Evolutionary conservation across 2,888 invertebrate genomes (phyloP).

Genomic region (Diarsia dahlii): DNA sequence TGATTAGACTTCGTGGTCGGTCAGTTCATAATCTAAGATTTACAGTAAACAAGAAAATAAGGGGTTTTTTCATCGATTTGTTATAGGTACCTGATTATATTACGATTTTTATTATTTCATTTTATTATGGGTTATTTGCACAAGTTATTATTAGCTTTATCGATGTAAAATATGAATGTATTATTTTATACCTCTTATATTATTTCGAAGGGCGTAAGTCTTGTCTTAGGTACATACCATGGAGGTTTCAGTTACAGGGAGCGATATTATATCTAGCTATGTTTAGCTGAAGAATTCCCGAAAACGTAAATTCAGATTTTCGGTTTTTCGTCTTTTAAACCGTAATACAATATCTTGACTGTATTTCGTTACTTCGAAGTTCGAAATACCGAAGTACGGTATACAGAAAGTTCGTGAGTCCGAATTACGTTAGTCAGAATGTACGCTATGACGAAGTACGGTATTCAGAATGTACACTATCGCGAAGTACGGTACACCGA

Average conservation of each 20-base stretch:
- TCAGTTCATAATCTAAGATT: slow-evolving; percentile 27
- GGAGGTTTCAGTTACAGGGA: not conserved
- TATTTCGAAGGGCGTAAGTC: not conserved
- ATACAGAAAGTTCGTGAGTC: too few species aligned
- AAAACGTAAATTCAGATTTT: not conserved
- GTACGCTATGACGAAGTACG: too few species aligned
- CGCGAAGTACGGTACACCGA: too few species aligned
- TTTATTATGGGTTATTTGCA: too few species aligned
- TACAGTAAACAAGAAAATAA: slow-evolving; percentile 9
- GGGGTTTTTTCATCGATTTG: not conserved
- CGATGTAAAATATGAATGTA: not conserved
- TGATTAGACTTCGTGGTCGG: slow-evolving; percentile 38
- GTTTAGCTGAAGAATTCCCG: not conserved
- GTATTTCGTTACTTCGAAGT: too few species aligned
- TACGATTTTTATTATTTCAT: not conserved
- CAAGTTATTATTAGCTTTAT: slow-evolving; percentile 1
- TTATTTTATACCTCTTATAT: slow-evolving; percentile 12
- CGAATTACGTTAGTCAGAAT: too few species aligned
- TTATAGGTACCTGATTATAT: slow-evolving; percentile 10
- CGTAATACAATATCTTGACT: too few species aligned
- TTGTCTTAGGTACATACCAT: not conserved
- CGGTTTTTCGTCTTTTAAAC: not conserved
- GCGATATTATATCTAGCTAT: not conserved
- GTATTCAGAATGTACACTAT: too few species aligned
- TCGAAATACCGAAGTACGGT: too few species aligned